Conservation (phyloP, 1,140 invertebrate species). For the Eumaeus atala region DNA sequence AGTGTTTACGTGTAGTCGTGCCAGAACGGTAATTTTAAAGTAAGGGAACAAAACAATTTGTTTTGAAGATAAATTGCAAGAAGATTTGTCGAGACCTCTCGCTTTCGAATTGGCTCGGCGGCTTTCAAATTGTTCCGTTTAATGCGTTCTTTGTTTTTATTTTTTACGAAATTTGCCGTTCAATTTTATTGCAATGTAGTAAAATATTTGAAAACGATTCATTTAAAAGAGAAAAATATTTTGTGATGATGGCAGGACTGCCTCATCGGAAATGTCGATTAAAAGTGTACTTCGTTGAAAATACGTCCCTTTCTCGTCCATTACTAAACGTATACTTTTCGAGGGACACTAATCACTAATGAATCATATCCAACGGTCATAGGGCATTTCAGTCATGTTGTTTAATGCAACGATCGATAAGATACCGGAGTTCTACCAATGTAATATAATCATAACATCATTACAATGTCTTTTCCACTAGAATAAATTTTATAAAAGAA, state of each 20-base stretch:
- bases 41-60: constrained; percentile 25
- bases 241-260: no score
- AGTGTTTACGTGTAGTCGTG: constrained; percentile 1
- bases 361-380: no score
- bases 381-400: no score
- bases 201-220: no score
- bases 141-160: constrained; percentile 11
- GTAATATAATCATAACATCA: not conserved
- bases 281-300: no score
- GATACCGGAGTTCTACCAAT: not conserved
- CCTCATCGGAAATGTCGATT: no score
- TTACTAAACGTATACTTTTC: no score
- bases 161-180: not conserved
- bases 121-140: constrained; percentile 18
- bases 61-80: constrained; percentile 25
- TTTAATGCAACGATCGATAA: no score
- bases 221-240: no score
- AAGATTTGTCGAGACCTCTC: constrained; percentile 22
- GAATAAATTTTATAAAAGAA: not conserved
- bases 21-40: constrained; percentile 22
- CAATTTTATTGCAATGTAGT: no score
- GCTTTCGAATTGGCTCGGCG: constrained; percentile 20
- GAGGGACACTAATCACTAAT: no score
- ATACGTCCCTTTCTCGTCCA: no score
- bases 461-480: not conserved